Conservation (phyloP, 37 sponge, comb jelly and placozoan genomes). For the Diacarnus erythraeanus region DNA sequence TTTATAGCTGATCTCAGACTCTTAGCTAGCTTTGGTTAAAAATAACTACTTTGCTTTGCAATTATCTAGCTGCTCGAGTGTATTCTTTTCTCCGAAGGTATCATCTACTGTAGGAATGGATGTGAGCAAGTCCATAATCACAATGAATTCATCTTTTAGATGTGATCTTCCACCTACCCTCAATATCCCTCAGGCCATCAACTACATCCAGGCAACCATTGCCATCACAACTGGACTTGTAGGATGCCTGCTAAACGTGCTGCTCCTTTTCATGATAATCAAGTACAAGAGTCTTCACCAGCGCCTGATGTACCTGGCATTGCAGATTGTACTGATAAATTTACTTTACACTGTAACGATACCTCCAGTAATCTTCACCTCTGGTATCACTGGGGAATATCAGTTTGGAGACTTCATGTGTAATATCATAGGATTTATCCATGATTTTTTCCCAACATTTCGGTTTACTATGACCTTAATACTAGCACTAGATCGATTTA, state of each 20-base stretch:
- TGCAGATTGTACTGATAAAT: neutral
- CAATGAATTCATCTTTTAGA: no score
- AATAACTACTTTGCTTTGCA: no score
- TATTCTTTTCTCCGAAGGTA: no score
- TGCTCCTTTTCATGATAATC: neutral
- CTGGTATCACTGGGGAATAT: neutral
- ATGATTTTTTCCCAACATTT: neutral
- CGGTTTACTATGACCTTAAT: neutral
- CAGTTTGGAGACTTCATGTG: neutral
- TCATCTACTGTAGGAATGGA: no score
- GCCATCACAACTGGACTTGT: neutral
- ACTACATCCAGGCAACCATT: neutral
- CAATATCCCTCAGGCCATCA: neutral
- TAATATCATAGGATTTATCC: neutral
- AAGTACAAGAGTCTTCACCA: neutral
- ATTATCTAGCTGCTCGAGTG: no score
- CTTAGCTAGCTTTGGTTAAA: no score
- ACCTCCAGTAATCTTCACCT: neutral
- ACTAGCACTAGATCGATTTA: conserved; percentile 6
- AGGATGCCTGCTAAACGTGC: neutral
- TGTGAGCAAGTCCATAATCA: no score
- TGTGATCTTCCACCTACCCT: neutral
- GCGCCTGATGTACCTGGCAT: neutral
- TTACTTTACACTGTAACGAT: neutral
- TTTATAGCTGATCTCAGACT: no score